Evolutionary conservation across 2,113 vertebrate species (phyloP).

Genomic region (Phylloscopus trochiloides): DNA sequence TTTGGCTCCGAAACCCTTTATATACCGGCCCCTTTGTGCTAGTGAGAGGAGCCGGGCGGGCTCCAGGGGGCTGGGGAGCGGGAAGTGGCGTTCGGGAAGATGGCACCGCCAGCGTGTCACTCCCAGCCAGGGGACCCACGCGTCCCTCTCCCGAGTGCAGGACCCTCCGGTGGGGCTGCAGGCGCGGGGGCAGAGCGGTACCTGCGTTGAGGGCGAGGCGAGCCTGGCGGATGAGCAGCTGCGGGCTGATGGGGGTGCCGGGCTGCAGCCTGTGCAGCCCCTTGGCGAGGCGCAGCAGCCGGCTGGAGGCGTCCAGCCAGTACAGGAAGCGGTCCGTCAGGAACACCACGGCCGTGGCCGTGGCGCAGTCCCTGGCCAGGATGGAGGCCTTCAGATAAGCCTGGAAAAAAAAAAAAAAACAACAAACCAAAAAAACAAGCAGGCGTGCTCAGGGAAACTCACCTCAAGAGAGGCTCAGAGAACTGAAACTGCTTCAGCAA

Average conservation of each 20-base stretch:
- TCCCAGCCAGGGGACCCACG: background rate
- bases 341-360: conserved; percentile 80
- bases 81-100: background rate
- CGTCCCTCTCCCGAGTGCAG: conserved; percentile 42
- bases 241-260: conserved; percentile 80
- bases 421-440: background rate
- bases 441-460: background rate
- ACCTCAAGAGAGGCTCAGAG: background rate
- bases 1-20: conserved; percentile 74
- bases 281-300: conserved; percentile 81
- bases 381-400: conserved; percentile 81
- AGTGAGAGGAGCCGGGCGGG: conserved; percentile 54
- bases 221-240: conserved; percentile 90
- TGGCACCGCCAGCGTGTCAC: conserved; percentile 22
- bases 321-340: conserved; percentile 89
- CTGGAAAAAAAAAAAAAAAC: conserved; percentile 53
- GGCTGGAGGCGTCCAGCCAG: conserved; percentile 82
- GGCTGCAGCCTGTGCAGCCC: conserved; percentile 80
- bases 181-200: conserved; percentile 13
- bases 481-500: background rate
- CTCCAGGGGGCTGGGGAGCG: background rate
- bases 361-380: conserved; percentile 63
- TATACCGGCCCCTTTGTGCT: conserved; percentile 73
- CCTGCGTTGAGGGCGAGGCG: conserved; percentile 85
- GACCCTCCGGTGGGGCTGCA: background rate